Evolutionary conservation across 2,113 vertebrate genomes (phyloP), one percentile per base, ranked within the genome.

Genomic region (Sarotherodon lohbergeri): DNA sequence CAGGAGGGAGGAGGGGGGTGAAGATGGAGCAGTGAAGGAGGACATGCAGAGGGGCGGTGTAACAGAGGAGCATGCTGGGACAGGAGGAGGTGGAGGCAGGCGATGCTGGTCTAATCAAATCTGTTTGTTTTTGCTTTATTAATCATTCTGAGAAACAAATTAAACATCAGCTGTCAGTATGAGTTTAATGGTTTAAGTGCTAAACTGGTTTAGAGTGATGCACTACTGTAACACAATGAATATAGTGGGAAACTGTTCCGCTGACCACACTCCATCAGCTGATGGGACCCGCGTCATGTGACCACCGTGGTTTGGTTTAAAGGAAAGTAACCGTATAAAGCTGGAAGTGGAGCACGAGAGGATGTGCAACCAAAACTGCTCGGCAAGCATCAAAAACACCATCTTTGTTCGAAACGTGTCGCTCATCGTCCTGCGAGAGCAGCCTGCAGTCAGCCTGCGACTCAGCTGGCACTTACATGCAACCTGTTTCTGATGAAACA

Each of bases 401-500:
- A 9, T 17, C 36, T 29, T 48, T 29, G 14, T 48, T 48, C 4
- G 36, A 7, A 73, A 73, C 36, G 1, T 71, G 36, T 5, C 12
- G 13, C 13, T 16, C 4, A 24, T 9, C 3, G 4, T 3, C 19
- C 3, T 0, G 39, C 1, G 13, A 1, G n/a, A n/a, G 17, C 59
- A 3, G 16, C 16, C 59, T 34, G 59, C 59, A 2, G 59, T 34
- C 56, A 59, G 14, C 56, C 27, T 16, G 56, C 56, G 27, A 0
- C 27, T 32, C 57, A 1, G 59, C 17, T 63, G 39, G 39, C 39
- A 41, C 2, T 41, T 41, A 41, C 39, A 41, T 10, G 39, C 9
- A 41, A 41, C 1, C 9, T 10, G 39, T 41, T 41, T 41, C 39
- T 41, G 39, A 41, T 10, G 9, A 41, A 4, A 41, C 9, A 41